Evolutionary conservation across 2,113 vertebrate genomes (phyloP).

Genomic region (Apodemus sylvaticus): DNA sequence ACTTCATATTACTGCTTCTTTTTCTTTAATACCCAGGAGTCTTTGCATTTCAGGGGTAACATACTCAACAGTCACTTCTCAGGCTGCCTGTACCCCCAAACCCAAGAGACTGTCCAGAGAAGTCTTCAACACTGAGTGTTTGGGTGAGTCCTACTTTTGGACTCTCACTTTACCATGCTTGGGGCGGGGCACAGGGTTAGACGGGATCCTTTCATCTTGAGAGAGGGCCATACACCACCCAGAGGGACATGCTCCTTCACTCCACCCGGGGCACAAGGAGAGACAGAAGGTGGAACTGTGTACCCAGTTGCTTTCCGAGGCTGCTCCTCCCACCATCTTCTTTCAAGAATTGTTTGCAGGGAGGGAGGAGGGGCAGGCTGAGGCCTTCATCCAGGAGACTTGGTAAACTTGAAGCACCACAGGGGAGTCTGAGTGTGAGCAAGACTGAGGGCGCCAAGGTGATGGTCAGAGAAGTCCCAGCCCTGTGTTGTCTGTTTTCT

Average conservation of each 20-base stretch:
- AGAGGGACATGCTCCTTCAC: not conserved
- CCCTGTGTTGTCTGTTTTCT: not conserved
- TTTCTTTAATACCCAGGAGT: not conserved
- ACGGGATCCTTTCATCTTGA: constrained; percentile 31
- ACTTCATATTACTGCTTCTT: not conserved
- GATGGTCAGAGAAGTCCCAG: not conserved
- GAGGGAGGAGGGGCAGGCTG: not conserved
- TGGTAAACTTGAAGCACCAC: too few relatives aligned
- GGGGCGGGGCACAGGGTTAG: not conserved
- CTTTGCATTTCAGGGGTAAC: not conserved
- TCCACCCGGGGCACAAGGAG: not conserved
- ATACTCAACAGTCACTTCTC: not conserved
- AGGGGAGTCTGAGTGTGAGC: not conserved
- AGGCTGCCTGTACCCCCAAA: not conserved
- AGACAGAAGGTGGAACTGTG: not conserved
- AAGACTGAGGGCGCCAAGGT: not conserved
- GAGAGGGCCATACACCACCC: not conserved
- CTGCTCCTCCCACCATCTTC: not conserved
- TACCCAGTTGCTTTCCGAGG: not conserved
- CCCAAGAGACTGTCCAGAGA: not conserved
- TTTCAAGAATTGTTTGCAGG: not conserved
- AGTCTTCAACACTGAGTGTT: not conserved
- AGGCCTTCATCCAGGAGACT: not conserved
- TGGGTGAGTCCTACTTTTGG: not conserved
- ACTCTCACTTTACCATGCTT: not conserved